Base-by-base conservation (phyloP, 2,888 invertebrate genomes). In the Gymnosoma rotundatum region DNA sequence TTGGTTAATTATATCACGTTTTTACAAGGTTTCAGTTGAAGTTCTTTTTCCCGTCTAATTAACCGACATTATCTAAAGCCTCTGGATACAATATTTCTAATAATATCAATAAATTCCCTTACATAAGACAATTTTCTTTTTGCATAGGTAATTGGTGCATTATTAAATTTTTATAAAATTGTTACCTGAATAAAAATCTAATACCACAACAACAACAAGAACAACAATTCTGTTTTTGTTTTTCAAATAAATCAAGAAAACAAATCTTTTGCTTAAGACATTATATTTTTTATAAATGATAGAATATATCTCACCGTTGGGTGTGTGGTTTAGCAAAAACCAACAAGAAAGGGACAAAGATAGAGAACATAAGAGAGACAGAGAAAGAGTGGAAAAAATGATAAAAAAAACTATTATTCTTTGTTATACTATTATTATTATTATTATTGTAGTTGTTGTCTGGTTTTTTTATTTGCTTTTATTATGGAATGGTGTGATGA, bases 401-500 rank as follows among this genome's bases (percentile, higher is more conserved):
- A 66, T 18, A 36, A 36, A 66, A 56, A n/a, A n/a, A n/a, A n/a
- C 16, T 16, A 14, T 8, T 56, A 16, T 64, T n/a, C 4, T 45
- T 45, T 48, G 1, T 36, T 63, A 36, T 56, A n/a, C n/a, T n/a
- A n/a, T 38, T 38, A 42, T 66, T 25, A 5, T 42, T 32, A 12
- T 32, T 58, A 63, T 60, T 72, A 36, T 61, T 60, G 18, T 52
- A 45, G 58, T 63, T 61, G 64, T 64, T 81, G 56, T 75, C 69
- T 70, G 18, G 64, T 66, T 58, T 42, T n/a, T 79, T 63, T 58
- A 38, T 79, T 66, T 79, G 70, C 32, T 58, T 45, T 50, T 66
- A 20, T 58, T 50, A 60, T 58, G 72, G 75, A 82, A 76, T 84
- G 78, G 84, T 81, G 84, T 81, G 78, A 84, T 84, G 78, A 78